Conservation (phyloP, 2,113 vertebrate genomes). For the Sorex fumeus region DNA sequence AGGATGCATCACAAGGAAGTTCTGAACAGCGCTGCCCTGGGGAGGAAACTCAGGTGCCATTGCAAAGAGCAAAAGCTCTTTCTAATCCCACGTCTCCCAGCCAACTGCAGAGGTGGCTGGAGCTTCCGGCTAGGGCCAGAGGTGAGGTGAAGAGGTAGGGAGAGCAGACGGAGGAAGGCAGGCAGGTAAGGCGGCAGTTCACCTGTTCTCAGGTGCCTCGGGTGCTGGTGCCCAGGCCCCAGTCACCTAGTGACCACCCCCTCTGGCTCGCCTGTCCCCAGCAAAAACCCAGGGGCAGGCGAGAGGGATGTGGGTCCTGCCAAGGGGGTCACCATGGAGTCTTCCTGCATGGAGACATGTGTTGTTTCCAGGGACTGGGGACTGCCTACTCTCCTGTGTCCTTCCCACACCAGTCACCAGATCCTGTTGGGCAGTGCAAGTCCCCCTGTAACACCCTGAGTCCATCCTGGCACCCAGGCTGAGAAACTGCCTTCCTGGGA, state of each 20-base stretch:
- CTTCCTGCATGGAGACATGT: background rate
- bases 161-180: background rate
- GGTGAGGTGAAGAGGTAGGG: background rate
- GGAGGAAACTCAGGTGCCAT: background rate
- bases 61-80: background rate
- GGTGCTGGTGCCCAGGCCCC: background rate
- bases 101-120: background rate
- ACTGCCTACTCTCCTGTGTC: background rate
- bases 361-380: no score
- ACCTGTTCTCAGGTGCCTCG: background rate
- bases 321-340: background rate
- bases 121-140: background rate
- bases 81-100: background rate
- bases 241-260: no score
- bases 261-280: background rate
- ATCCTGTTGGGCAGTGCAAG: no score
- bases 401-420: background rate
- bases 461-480: background rate
- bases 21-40: background rate
- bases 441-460: background rate
- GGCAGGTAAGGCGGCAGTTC: background rate
- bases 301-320: background rate
- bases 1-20: background rate
- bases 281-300: background rate
- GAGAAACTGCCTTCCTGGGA: no score